These are phyloP conservation scores for Eriocheir sinensis DNA, from an alignment of 1,140 invertebrate species.

Conservation along the genomic window DNA sequence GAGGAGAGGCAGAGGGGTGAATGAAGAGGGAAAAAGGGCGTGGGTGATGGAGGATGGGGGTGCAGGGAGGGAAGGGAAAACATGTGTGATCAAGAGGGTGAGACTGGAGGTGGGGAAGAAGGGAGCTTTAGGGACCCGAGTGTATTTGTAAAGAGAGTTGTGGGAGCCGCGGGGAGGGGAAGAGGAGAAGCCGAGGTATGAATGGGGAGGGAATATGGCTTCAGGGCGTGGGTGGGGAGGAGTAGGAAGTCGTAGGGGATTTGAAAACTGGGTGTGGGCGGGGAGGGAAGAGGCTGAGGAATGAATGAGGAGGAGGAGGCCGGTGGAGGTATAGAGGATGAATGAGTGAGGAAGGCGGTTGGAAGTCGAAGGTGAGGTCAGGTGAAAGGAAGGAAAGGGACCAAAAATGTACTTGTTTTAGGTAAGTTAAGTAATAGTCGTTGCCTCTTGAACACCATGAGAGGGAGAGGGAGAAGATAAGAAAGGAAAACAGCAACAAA, in stretches of 20 bases:
- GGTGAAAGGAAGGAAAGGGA: not conserved
- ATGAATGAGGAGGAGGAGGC: not conserved
- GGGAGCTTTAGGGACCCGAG: not conserved
- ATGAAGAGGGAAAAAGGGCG: not conserved
- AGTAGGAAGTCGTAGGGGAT: not conserved
- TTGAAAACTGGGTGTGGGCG: not conserved
- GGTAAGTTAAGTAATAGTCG: not conserved
- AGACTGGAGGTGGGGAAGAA: not conserved
- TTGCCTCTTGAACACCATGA: not conserved
- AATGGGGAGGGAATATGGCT: not conserved
- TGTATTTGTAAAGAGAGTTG: not conserved
- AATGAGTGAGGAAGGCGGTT: not conserved
- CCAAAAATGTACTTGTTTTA: not conserved
- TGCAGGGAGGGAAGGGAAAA: not conserved
- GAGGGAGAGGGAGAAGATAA: slow-evolving; percentile 27
- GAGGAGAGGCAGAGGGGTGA: not conserved
- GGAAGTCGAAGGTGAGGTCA: no score
- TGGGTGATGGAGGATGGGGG: not conserved
- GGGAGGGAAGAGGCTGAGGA: not conserved
- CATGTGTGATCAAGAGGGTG: not conserved
- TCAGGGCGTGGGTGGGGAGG: not conserved
- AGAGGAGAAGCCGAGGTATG: not conserved
- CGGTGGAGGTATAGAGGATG: not conserved
- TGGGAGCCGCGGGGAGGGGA: not conserved
- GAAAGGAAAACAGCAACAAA: not conserved